Evolutionary conservation across 1,140 invertebrate species (phyloP).

Genomic region (Drosophila nigrodunni): DNA sequence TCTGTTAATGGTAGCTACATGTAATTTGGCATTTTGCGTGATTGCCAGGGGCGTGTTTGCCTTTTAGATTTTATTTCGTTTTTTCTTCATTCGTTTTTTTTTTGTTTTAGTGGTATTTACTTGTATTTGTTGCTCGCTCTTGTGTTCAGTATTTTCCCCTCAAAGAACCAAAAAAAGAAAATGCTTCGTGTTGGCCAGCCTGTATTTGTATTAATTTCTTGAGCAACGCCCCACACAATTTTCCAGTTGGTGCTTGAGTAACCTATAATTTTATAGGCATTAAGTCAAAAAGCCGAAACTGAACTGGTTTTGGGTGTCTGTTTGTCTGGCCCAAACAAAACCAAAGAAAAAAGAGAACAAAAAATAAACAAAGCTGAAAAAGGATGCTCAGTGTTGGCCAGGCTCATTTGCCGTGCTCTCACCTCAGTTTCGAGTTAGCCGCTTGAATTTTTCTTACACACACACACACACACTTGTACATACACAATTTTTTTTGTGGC

Average conservation of each 20-base stretch:
- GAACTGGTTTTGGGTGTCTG: conserved; percentile 71
- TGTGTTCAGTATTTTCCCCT: conserved; percentile 61
- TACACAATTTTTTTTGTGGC: conserved; percentile 38
- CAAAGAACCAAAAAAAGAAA: conserved; percentile 43
- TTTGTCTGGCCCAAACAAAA: conserved; percentile 39
- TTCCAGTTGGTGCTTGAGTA: conserved; percentile 58
- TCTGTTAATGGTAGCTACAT: conserved; percentile 77
- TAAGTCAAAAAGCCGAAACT: conserved; percentile 60
- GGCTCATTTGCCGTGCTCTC: conserved; percentile 75
- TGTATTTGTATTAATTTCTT: conserved; percentile 75
- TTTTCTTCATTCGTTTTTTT: conserved; percentile 23
- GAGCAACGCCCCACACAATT: conserved; percentile 76
- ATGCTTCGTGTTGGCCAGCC: conserved; percentile 55
- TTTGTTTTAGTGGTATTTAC: conserved; percentile 18
- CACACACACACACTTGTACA: too few relatives aligned
- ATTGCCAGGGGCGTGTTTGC: conserved; percentile 78
- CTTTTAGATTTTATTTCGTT: conserved; percentile 47
- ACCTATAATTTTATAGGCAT: conserved; percentile 81
- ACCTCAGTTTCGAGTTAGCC: conserved; percentile 61
- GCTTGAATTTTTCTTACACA: conserved; percentile 24
- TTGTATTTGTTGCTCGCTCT: conserved; percentile 30
- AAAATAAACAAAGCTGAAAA: conserved; percentile 19
- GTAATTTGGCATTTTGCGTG: conserved; percentile 84
- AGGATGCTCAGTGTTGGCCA: conserved; percentile 38
- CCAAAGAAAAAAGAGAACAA: not conserved